A percentile compares a stretch with the other conserved stretches of the same genome.
phyloP scores from a whole-genome alignment of 2,888 invertebrate species.

The Andricus quercusramuli region DNA sequence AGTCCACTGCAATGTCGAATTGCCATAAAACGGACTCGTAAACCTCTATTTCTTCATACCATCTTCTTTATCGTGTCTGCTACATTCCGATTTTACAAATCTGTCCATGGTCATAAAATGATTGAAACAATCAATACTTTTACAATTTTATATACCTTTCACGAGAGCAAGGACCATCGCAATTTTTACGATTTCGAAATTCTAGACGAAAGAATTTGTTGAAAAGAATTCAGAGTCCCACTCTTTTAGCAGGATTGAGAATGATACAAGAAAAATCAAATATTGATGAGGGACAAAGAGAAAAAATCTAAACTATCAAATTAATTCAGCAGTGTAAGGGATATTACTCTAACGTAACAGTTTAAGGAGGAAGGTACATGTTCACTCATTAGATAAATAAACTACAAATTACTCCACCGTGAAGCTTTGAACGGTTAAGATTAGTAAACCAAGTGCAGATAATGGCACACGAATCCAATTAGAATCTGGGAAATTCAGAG shows the following conservation, averaged over 20 bases:
- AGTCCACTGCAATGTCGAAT: slow-evolving; percentile 7
- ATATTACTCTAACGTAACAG: too few species aligned
- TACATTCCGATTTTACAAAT: not conserved
- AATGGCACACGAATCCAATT: slow-evolving; percentile 24
- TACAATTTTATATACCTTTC: not conserved
- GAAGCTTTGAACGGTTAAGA: not conserved
- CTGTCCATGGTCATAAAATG: not conserved
- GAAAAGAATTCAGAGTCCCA: too few species aligned
- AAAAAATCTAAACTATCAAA: too few species aligned
- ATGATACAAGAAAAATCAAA: too few species aligned
- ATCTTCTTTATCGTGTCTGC: not conserved
- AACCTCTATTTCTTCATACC: not conserved
- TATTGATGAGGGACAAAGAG: too few species aligned
- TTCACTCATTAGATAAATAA: too few species aligned
- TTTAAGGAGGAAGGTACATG: too few species aligned
- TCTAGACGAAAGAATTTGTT: not conserved
- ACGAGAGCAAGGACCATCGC: not conserved
- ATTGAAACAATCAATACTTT: not conserved
- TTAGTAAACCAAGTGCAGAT: slow-evolving; percentile 22
- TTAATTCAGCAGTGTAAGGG: too few species aligned
- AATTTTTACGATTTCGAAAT: not conserved
- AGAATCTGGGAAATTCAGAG: not conserved
- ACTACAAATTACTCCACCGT: too few species aligned
- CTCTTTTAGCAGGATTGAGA: too few species aligned
- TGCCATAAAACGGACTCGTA: not conserved